These are phyloP conservation scores for Orthosia incerta DNA, from an alignment of 2,888 invertebrate species.

Conservation along the genomic window DNA sequence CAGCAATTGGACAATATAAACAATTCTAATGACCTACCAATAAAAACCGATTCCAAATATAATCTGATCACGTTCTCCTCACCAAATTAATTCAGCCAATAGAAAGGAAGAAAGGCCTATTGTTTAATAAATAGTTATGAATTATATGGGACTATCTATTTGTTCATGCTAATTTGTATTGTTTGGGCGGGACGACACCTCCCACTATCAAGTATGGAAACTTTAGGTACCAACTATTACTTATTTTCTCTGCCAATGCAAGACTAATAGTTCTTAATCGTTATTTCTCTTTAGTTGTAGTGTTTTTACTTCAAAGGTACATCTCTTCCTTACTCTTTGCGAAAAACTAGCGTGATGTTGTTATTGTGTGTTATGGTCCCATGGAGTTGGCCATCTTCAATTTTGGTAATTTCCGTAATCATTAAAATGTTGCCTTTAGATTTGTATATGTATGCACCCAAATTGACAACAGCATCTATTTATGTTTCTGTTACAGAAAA, in stretches of 20 bases:
- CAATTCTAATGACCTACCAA: slow-evolving; percentile 25
- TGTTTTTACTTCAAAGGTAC: neutral
- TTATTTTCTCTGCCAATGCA: neutral
- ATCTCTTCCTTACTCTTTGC: neutral
- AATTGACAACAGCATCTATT: too few relatives aligned
- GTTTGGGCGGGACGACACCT: slow-evolving; percentile 43
- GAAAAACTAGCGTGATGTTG: neutral
- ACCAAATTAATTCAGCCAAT: slow-evolving; percentile 65
- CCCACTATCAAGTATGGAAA: slow-evolving; percentile 21
- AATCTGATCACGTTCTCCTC: slow-evolving; percentile 63
- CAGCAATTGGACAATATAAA: slow-evolving; percentile 22
- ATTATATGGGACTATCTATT: slow-evolving; percentile 32
- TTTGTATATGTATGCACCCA: too few relatives aligned
- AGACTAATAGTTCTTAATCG: neutral
- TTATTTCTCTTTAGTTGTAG: too few relatives aligned
- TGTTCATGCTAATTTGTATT: slow-evolving; percentile 51
- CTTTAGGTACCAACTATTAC: neutral
- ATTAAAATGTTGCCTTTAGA: neutral
- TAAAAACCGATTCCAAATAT: slow-evolving; percentile 42
- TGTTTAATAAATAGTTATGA: slow-evolving; percentile 45
- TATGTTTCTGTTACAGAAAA: neutral
- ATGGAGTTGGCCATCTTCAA: neutral
- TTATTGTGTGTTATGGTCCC: neutral
- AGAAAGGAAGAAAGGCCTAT: slow-evolving; percentile 47
- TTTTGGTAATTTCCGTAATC: neutral